Percentiles rank a stretch among this genome's conserved stretches.
These are phyloP conservation scores for Arvicanthis niloticus DNA, from an alignment of 2,113 vertebrate genomes.

Conservation along the genomic window DNA sequence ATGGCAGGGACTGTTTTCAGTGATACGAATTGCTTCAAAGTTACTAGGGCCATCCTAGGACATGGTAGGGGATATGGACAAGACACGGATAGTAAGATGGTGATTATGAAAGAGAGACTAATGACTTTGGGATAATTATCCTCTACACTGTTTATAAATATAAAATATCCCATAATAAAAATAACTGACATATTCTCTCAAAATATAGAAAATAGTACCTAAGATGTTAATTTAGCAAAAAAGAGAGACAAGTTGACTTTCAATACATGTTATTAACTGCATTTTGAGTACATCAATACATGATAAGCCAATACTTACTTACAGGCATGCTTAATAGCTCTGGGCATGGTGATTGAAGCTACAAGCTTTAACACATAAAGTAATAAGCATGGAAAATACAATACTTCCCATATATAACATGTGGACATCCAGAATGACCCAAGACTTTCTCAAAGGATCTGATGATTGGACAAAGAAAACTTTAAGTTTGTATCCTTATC, in stretches of 20 bases:
- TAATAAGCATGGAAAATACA: neutral
- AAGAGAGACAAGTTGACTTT: neutral
- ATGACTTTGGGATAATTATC: neutral
- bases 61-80: neutral
- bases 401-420: neutral
- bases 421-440: neutral
- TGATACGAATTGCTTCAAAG: constrained; percentile 27
- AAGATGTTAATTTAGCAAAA: constrained; percentile 11
- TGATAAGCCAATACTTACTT: neutral
- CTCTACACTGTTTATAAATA: neutral
- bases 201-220: neutral
- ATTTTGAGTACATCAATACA: neutral
- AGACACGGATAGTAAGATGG: neutral
- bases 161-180: constrained; percentile 37
- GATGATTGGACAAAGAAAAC: neutral
- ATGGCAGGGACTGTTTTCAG: neutral
- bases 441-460: neutral
- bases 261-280: neutral
- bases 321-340: neutral
- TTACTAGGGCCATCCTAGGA: neutral
- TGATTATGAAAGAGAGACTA: neutral
- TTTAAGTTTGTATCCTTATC: neutral
- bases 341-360: neutral
- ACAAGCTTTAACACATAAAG: neutral
- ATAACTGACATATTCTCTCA: neutral